These are phyloP conservation scores for Rhinolophus ferrumequinum DNA, from an alignment of 2,113 vertebrate species.

Conservation along the genomic window DNA sequence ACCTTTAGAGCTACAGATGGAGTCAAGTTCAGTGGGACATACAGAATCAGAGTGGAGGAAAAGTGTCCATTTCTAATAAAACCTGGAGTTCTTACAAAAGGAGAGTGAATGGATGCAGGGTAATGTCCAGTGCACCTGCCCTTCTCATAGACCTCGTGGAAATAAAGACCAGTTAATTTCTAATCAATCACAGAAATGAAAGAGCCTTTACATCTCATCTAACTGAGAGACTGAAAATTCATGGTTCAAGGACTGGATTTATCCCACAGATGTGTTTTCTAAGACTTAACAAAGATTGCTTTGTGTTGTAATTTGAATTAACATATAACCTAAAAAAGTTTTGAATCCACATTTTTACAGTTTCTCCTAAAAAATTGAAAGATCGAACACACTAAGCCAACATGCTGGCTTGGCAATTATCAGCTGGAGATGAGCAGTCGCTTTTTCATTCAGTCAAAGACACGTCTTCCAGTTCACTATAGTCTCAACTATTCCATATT, in stretches of 20 bases:
- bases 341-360: background rate
- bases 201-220: background rate
- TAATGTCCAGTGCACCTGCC: background rate
- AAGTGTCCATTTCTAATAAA: background rate
- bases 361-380: background rate
- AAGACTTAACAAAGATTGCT: background rate
- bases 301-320: background rate
- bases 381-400: background rate
- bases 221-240: background rate
- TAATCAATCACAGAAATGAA: background rate
- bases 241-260: background rate
- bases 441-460: background rate
- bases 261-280: background rate
- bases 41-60: background rate
- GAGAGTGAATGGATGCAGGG: background rate
- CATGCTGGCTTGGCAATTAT: background rate
- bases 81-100: background rate
- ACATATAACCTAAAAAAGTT: background rate
- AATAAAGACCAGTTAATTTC: conserved; percentile 24
- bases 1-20: background rate
- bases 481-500: background rate
- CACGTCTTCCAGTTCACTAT: background rate
- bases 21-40: background rate
- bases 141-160: background rate
- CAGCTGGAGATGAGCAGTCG: background rate